Base-by-base conservation (phyloP, 2,888 invertebrate species). In the Oscheius sp. region DNA sequence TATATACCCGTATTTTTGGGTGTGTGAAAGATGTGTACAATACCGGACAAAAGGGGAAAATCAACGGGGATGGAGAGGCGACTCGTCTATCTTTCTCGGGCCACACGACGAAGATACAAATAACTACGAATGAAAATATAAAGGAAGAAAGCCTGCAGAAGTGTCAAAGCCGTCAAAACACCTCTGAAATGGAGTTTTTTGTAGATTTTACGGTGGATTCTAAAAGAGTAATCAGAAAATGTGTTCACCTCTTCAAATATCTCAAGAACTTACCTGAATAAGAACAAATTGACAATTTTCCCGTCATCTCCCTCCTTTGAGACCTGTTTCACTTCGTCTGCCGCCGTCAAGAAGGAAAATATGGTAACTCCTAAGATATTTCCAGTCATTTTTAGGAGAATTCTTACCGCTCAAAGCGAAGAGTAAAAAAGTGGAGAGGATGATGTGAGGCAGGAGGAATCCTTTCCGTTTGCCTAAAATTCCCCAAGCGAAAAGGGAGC, bases 401-500 rank as follows among this genome's bases (percentile, higher is more conserved):
- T n/a, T 18, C 52, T 49, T 35, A 69, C 69, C 69, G 18, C 43
- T 21, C 13, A 71, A 18, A 27, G 71, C 71, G 25, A 61, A 71
- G 3, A 71, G 41, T 18, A 71, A 21, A 61, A 59, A 71, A n/a
- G 71, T 49, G 18, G 71, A 61, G 18, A 71, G 49, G 12, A 49
- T 21, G 21, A 63, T 63, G 27, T 55, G 35, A 13, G 71, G 71
- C n/a, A 71, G 52, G 9, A 71, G 52, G 2, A 71, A 49, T 7
- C 63, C 53, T n/a, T 29, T 59, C 13, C 71, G 49, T n/a, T 59
- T 59, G 21, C 61, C 71, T 27, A 71, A 71, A 13, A 71, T 49
- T 0, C 71, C 71, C 71, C 71, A 71, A 25, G 53, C 41, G 35
- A 71, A 71, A 0, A 71, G 46, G 9, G 71, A 61, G 5, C 46